Evolutionary conservation across 2,797 vertebrate genomes (phyloP), one percentile per base, ranked within the genome.

Genomic region (Rhinichthys osculus): DNA sequence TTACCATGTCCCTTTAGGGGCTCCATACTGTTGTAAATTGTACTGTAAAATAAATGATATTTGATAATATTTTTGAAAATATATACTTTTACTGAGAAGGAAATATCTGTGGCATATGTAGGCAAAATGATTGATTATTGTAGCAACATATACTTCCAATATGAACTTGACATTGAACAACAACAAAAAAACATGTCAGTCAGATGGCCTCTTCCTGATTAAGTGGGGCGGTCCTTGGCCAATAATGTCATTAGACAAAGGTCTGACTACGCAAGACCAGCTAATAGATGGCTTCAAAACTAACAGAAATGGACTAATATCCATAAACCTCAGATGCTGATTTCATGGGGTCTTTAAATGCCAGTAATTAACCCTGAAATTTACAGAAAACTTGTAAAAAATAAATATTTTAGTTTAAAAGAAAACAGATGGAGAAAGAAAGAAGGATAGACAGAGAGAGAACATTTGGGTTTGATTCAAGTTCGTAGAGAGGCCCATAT

Each of bases 401-500:
- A 57, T 38, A 47, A 77, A 27, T 27, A 27, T 71, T 74, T 42
- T 27, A 8, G 50, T 52, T 50, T 16, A 21, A 59, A 47, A n/a
- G 44, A 72, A 69, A 23, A 7, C 1, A 84, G 85, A 88, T 59
- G 47, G 23, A 89, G 33, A 35, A 52, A 71, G 27, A 38, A 42
- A 42, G n/a, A 85, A 33, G 57, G 38, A 59, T 23, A 50, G 27
- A 52, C 16, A 71, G 67, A 44, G 10, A 73, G 57, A 84, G 35
- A 47, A 86, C 38, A 81, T 80, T 33, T 87, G 78, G 85, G 73
- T 80, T 70, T 57, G 35, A 85, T 83, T 91, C 85, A 90, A 85
- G 72, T 82, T 86, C 64, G 30, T 10, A 67, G 44, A 88, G 47
- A 71, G 81, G 57, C 84, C 13, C 33, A 82, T 78, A 84, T 87